Evolutionary conservation across 2,797 vertebrate genomes (phyloP), one percentile per base, ranked within the genome.

Genomic region (Acridotheres tristis): DNA sequence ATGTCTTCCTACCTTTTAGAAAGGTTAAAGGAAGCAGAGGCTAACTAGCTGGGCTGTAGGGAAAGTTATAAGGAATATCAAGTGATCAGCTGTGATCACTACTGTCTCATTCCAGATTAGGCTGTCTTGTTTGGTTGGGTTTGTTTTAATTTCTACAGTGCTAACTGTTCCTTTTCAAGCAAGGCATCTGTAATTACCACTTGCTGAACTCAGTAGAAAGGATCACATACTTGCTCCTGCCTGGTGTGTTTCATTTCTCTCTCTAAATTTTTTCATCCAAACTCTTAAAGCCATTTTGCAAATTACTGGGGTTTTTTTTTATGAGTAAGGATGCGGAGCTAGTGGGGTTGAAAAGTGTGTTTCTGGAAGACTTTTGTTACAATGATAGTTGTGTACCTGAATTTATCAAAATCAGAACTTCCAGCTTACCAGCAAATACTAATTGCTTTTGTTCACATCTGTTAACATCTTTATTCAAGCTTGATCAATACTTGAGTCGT

Each of bases 341-440:
- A 5, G 8, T 2, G 10, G 5, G 0, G 0, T 47, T 71, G 29
- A 88, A 23, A 27, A 93, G 10, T 12, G 26, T 1, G 0, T 62
- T 74, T 67, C 48, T 80, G 30, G 50, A 77, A 54, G 42, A 29
- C 27, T 90, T 5, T 54, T 53, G 13, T 81, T 81, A 40, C 36
- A 69, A 10, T 32, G 14, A 10, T 51, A 47, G 10, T 47, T 81
- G 6, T 61, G 23, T 88, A 26, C 43, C 30, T 80, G 36, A 25
- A 30, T 71, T 65, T 82, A 48, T 32, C 59, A 54, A 45, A 63
- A 77, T 45, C 19, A 85, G 69, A 94, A 80, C 20, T 73, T 67
- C 1, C 26, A 68, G 42, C 13, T 84, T 71, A 29, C 50, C 47
- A 83, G 23, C 8, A 62, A 57, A 40, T 43, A 18, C 1, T 0